These are phyloP conservation scores for Butorides virescens DNA, from an alignment of 2,113 vertebrate species.

Conservation along the genomic window DNA sequence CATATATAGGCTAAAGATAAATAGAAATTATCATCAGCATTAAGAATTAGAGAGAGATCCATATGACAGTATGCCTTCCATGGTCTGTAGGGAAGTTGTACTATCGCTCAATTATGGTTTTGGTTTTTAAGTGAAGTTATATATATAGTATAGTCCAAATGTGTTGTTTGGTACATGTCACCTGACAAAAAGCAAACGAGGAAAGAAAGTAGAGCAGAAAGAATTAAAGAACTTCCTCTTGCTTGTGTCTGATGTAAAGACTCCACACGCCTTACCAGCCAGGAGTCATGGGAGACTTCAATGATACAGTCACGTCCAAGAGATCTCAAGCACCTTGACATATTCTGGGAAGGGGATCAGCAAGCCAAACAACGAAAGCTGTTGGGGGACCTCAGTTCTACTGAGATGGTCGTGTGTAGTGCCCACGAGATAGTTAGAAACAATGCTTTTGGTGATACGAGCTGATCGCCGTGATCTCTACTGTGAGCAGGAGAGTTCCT, in stretches of 20 bases:
- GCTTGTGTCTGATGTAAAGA: background rate
- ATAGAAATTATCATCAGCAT: background rate
- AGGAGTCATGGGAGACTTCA: background rate
- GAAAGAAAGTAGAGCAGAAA: background rate
- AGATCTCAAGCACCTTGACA: background rate
- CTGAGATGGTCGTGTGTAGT: background rate
- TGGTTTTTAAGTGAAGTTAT: background rate
- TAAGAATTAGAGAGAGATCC: background rate
- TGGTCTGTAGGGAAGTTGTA: background rate
- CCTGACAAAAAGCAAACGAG: background rate
- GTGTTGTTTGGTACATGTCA: background rate
- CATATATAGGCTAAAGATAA: background rate
- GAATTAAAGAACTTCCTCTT: background rate
- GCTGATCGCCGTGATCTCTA: background rate
- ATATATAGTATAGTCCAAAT: background rate
- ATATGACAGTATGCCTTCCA: background rate
- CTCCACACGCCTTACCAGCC: background rate
- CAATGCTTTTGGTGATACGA: background rate
- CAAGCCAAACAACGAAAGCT: background rate
- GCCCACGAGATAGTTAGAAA: background rate
- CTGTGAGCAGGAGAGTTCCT: background rate
- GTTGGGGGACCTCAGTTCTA: background rate
- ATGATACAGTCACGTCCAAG: rapidly evolving
- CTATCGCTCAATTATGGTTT: background rate
- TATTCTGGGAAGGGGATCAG: background rate